Conservation (phyloP, 2,888 invertebrate genomes). For the Chironomus tentans region DNA sequence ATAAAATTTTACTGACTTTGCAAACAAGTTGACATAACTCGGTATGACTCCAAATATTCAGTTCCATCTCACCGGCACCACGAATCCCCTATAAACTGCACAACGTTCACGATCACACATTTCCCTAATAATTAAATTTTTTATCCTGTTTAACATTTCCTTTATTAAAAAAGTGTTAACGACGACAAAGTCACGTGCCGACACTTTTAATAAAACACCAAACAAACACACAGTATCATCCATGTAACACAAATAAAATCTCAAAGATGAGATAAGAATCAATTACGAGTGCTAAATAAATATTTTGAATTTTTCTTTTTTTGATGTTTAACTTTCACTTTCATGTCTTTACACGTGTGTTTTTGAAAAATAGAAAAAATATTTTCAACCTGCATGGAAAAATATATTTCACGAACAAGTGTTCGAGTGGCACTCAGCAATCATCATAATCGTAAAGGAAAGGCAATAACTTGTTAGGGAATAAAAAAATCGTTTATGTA, state of each 20-base stretch:
- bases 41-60: no score
- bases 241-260: not conserved
- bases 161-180: slow-evolving; percentile 12
- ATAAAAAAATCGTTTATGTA: not conserved
- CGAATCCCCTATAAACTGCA: no score
- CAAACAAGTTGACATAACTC: no score
- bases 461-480: no score
- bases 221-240: not conserved
- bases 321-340: not conserved
- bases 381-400: not conserved
- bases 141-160: not conserved
- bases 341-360: not conserved
- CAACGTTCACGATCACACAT: no score
- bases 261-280: slow-evolving; percentile 15
- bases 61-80: no score
- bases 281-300: slow-evolving; percentile 4
- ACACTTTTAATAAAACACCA: slow-evolving; percentile 9
- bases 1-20: no score
- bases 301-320: not conserved
- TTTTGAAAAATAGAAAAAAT: not conserved
- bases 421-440: slow-evolving; percentile 13
- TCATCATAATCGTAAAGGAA: not conserved
- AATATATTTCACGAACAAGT: slow-evolving; percentile 2
- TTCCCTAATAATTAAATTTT: no score
- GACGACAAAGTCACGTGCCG: slow-evolving; percentile 18